Evolutionary conservation across 2,113 vertebrate species (phyloP).

Genomic region (Himantopus leucocephalus): DNA sequence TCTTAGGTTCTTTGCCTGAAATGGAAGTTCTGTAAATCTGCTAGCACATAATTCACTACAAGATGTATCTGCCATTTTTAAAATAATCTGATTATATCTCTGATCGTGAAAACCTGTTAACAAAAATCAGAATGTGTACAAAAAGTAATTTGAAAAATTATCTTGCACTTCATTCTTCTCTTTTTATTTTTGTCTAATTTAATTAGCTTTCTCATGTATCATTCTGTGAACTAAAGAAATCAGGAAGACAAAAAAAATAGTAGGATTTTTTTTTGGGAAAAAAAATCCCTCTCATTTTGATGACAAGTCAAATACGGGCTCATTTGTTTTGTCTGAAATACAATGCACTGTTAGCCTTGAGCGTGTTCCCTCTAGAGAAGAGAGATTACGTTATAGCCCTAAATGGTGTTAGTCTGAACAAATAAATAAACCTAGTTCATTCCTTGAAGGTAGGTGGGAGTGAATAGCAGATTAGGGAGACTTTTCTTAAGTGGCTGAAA

Average conservation of each 20-base stretch:
- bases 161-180: neutral
- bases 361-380: neutral
- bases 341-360: neutral
- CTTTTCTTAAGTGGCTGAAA: neutral
- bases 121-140: neutral
- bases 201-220: neutral
- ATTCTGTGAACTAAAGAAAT: neutral
- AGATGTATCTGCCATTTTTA: neutral
- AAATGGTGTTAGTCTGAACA: slow-evolving; percentile 2
- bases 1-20: neutral
- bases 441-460: neutral
- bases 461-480: neutral
- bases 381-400: neutral
- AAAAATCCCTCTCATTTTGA: neutral
- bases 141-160: neutral
- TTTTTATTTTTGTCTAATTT: neutral
- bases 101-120: neutral
- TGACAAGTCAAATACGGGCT: neutral
- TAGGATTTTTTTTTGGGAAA: accelerated
- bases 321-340: slow-evolving; percentile 2
- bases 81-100: neutral
- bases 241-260: neutral
- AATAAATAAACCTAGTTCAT: neutral
- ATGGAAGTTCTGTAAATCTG: neutral
- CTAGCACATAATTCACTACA: neutral